Percentiles rank a stretch among this genome's conserved stretches.
Conservation (phyloP, 2,888 invertebrate species). For the Onchidella celtica region DNA sequence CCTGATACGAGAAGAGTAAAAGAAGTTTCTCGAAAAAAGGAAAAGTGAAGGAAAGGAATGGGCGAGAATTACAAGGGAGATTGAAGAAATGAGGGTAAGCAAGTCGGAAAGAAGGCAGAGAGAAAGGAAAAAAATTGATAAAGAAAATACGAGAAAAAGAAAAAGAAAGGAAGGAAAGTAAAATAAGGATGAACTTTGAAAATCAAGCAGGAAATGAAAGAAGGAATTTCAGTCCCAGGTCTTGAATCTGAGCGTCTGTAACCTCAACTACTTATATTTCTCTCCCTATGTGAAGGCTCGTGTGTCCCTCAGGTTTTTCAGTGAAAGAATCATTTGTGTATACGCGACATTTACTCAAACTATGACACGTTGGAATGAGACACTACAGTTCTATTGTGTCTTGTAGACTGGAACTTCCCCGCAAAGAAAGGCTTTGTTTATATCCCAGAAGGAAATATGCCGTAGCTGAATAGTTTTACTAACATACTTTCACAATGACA, state of each 20-base stretch:
- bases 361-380: too few relatives aligned
- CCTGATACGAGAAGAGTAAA: neutral
- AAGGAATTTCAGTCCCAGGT: neutral
- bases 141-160: slow-evolving; percentile 1
- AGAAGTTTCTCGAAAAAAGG: neutral
- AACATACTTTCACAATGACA: too few relatives aligned
- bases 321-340: too few relatives aligned
- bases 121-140: neutral
- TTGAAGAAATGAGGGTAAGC: too few relatives aligned
- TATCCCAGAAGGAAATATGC: too few relatives aligned
- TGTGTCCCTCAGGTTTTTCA: too few relatives aligned
- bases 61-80: neutral
- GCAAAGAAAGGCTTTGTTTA: too few relatives aligned
- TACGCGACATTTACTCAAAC: too few relatives aligned
- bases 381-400: too few relatives aligned
- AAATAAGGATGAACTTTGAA: neutral
- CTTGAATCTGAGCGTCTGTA: neutral
- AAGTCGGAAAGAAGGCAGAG: neutral
- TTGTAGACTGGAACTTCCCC: too few relatives aligned
- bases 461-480: too few relatives aligned
- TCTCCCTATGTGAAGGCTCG: neutral
- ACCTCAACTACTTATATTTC: too few relatives aligned
- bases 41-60: neutral
- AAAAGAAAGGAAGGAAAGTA: neutral
- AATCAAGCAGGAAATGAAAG: neutral